phyloP scores from a whole-genome alignment of 2,113 vertebrate genomes.

The Coracopsis vasa region DNA sequence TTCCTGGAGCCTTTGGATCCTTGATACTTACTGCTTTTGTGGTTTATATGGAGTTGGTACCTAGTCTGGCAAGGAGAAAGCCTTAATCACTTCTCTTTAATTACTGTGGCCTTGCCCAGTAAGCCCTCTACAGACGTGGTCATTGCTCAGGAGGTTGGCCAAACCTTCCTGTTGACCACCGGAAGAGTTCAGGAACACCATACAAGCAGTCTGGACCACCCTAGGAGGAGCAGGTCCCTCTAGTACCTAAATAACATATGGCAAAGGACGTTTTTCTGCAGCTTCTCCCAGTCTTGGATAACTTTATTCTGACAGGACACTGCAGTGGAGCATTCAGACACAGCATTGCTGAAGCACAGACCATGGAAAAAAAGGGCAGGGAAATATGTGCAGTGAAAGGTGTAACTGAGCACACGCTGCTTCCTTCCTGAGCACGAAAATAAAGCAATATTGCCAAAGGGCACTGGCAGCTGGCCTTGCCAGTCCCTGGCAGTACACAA shows the following conservation, averaged over 20 bases:
- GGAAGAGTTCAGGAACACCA: neutral
- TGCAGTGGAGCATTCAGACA: neutral
- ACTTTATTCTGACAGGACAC: neutral
- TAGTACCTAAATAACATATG: neutral
- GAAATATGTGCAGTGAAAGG: neutral
- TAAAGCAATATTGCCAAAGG: neutral
- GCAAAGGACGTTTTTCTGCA: neutral
- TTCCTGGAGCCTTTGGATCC: neutral
- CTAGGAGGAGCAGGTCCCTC: neutral
- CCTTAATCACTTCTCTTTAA: neutral
- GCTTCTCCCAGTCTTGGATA: neutral
- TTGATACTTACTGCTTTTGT: neutral
- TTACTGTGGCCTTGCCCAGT: neutral
- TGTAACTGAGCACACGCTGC: neutral
- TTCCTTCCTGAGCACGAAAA: neutral
- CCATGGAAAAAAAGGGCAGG: neutral
- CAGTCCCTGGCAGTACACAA: neutral
- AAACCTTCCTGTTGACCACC: neutral
- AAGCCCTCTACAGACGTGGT: neutral
- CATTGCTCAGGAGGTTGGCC: neutral
- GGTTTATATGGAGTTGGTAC: neutral
- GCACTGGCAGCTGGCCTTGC: neutral
- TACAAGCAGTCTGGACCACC: neutral
- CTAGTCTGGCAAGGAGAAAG: neutral
- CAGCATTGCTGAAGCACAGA: fast-evolving